A percentile compares a stretch with the other conserved stretches of the same genome.
phyloP scores from a whole-genome alignment of 2,888 invertebrate species.

The Cancer borealis region DNA sequence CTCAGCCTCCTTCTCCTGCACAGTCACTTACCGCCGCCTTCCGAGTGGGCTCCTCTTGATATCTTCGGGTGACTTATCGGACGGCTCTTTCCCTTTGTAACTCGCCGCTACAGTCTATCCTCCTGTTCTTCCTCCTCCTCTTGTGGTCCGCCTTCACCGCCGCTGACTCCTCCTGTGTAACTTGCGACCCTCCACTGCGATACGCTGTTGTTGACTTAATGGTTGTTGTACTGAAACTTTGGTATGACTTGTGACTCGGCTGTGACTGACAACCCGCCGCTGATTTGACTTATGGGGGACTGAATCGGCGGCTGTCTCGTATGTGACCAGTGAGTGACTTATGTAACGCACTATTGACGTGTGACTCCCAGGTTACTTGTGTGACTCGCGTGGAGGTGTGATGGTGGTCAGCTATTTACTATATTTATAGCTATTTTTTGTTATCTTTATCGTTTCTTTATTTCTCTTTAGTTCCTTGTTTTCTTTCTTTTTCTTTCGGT shows the following conservation, averaged over 20 bases:
- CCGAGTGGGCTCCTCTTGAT: background rate
- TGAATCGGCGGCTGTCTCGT: background rate
- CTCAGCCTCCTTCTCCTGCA: background rate
- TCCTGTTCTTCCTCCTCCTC: slow-evolving; percentile 27
- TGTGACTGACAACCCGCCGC: background rate
- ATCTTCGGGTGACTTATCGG: background rate
- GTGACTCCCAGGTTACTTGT: background rate
- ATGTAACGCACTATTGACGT: too few relatives aligned
- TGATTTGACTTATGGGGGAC: background rate
- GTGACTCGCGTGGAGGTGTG: background rate
- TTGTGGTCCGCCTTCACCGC: background rate
- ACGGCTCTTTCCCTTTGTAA: slow-evolving; percentile 12
- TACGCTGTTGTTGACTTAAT: too few relatives aligned
- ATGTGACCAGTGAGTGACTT: too few relatives aligned
- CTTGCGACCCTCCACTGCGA: too few relatives aligned
- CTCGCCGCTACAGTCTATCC: background rate
- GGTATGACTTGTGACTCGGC: background rate
- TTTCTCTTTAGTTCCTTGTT: background rate
- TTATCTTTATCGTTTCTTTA: background rate
- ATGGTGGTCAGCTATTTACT: background rate
- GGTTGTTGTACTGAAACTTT: too few relatives aligned
- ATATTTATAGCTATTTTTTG: background rate
- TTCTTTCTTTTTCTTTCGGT: background rate
- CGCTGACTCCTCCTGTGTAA: background rate
- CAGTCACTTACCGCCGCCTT: slow-evolving; percentile 16